Conservation (phyloP, 2,113 vertebrate genomes). For the Mormyrus iriodes region DNA sequence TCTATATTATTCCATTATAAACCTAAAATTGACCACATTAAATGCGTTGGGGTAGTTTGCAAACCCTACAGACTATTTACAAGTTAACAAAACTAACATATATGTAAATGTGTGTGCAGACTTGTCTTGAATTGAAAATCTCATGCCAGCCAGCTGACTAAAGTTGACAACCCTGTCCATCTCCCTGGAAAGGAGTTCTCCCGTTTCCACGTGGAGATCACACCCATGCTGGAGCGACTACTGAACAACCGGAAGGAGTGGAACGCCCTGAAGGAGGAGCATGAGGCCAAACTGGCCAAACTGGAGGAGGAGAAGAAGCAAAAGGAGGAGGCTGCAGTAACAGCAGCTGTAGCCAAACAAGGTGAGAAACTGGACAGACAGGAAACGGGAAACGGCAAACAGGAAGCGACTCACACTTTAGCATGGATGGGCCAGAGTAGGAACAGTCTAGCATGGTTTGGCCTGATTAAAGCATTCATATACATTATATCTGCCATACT, state of each 20-base stretch:
- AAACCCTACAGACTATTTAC: no score
- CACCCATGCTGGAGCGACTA: constrained; percentile 67
- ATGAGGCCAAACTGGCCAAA: constrained; percentile 62
- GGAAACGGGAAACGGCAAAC: neutral
- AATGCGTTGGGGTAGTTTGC: no score
- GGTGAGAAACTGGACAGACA: constrained; percentile 41
- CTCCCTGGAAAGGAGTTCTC: constrained; percentile 62
- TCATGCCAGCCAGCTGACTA: no score
- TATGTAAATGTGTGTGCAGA: no score
- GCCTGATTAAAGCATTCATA: neutral
- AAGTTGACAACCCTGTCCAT: no score
- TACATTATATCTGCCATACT: neutral
- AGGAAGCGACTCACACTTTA: neutral
- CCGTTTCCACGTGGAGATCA: constrained; percentile 69
- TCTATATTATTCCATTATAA: no score
- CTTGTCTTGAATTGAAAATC: no score
- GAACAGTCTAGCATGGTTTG: neutral
- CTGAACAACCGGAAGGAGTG: constrained; percentile 74
- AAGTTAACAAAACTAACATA: no score
- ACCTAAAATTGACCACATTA: no score
- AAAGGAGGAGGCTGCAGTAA: constrained; percentile 48
- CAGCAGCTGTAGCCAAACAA: constrained; percentile 32
- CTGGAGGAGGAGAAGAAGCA: constrained; percentile 57
- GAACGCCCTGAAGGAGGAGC: constrained; percentile 65
- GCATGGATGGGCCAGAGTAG: neutral